These are phyloP conservation scores for Dasypus novemcinctus DNA, from an alignment of 2,113 vertebrate species.

Conservation along the genomic window DNA sequence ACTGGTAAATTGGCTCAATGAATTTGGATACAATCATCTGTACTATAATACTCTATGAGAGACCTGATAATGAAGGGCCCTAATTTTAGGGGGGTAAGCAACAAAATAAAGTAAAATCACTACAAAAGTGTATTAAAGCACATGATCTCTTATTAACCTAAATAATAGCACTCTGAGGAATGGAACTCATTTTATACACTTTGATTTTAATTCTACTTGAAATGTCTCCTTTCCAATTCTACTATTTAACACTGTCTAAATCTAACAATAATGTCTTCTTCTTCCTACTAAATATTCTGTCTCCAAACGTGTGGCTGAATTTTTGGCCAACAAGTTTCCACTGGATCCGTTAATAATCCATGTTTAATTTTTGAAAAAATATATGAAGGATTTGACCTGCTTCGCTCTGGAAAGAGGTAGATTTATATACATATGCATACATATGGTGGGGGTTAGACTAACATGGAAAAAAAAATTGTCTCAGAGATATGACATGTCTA, in stretches of 20 bases:
- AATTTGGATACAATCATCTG: neutral
- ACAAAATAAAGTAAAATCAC: neutral
- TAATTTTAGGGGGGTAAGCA: neutral
- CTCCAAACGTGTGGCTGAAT: constrained; percentile 88
- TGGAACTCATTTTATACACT: no score
- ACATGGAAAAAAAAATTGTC: neutral
- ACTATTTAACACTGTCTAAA: neutral
- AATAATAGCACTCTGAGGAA: neutral
- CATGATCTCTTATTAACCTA: neutral
- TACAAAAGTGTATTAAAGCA: neutral
- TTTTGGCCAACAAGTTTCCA: no score
- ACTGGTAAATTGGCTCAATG: neutral
- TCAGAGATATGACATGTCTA: neutral
- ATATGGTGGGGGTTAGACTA: no score
- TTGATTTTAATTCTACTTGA: no score
- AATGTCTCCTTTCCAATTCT: neutral
- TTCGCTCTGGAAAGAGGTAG: constrained; percentile 87
- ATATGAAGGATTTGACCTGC: no score
- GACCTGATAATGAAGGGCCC: neutral
- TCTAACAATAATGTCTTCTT: neutral
- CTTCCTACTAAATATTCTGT: constrained; percentile 75
- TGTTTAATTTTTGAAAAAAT: constrained; percentile 86
- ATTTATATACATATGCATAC: no score
- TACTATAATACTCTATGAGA: neutral
- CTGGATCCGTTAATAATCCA: constrained; percentile 87